phyloP scores from a whole-genome alignment of 1,140 invertebrate species.

The Drosophila tristis region DNA sequence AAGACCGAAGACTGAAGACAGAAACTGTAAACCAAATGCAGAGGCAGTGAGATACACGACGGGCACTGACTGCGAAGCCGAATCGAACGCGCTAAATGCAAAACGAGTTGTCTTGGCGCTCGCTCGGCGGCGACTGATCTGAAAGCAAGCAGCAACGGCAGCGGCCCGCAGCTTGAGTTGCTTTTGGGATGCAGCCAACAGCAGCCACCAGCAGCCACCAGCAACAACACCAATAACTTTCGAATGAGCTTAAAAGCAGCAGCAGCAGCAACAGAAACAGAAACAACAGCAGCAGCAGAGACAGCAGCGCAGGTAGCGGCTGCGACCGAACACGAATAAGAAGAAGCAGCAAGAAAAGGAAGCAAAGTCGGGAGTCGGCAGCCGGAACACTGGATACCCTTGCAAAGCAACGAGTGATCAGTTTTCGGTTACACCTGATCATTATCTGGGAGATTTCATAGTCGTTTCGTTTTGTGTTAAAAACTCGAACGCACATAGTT shows the following conservation, averaged over 20 bases:
- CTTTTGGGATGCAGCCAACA: slow-evolving; percentile 55
- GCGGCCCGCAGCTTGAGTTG: slow-evolving; percentile 27
- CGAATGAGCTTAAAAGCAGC: slow-evolving; percentile 70
- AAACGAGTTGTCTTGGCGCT: slow-evolving; percentile 62
- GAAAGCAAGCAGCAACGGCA: slow-evolving; percentile 12
- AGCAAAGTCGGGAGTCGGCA: no score
- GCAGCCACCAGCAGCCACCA: slow-evolving; percentile 10
- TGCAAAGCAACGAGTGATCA: no score
- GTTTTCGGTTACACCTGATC: no score
- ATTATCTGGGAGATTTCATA: no score
- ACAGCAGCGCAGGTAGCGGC: slow-evolving; percentile 9
- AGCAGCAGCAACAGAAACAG: slow-evolving; percentile 6
- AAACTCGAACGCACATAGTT: no score
- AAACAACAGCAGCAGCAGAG: slow-evolving; percentile 6
- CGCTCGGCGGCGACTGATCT: slow-evolving; percentile 73
- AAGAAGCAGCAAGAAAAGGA: slow-evolving; percentile 9
- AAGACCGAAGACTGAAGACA: not conserved
- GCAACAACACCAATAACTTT: slow-evolving; percentile 63
- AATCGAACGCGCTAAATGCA: slow-evolving; percentile 13
- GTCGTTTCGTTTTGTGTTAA: no score
- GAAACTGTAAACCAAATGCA: slow-evolving; percentile 14
- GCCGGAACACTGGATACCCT: no score
- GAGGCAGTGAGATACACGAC: slow-evolving; percentile 3
- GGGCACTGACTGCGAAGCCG: not conserved
- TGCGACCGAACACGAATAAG: not conserved